A percentile compares a stretch with the other conserved stretches of the same genome.
phyloP scores from a whole-genome alignment of 2,113 vertebrate species.

The Junco hyemalis region DNA sequence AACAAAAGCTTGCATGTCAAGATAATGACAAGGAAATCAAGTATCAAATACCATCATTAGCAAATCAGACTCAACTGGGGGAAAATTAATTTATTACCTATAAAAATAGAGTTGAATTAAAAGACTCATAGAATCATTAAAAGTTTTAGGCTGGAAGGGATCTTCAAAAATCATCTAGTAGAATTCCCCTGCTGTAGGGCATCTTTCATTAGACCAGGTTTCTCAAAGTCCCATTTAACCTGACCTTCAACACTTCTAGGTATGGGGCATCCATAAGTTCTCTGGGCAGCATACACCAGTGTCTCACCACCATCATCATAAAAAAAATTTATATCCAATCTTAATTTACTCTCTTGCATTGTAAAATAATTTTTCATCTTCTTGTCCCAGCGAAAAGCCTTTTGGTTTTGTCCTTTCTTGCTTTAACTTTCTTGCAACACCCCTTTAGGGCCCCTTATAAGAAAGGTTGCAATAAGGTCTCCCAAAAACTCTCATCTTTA shows the following conservation, averaged over 20 bases:
- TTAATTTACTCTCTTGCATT: background rate
- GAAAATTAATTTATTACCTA: background rate
- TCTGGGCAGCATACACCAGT: background rate
- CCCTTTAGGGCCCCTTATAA: background rate
- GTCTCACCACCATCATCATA: background rate
- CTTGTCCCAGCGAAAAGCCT: background rate
- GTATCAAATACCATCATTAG: background rate
- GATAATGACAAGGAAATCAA: background rate
- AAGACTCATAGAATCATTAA: background rate
- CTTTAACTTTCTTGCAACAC: background rate
- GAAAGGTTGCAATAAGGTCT: background rate
- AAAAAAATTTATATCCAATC: background rate
- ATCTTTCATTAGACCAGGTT: background rate
- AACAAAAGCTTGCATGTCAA: background rate
- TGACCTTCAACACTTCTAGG: background rate
- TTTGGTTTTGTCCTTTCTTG: too few relatives aligned
- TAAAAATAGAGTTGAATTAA: background rate
- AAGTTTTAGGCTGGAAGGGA: background rate
- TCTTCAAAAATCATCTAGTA: background rate
- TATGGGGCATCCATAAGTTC: background rate
- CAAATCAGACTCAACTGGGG: background rate
- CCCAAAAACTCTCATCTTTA: background rate
- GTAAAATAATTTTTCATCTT: background rate
- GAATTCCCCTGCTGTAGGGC: background rate
- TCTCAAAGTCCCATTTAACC: background rate